These are phyloP conservation scores for Aurelia sp. DNA, from an alignment of 30 jellyfish, hydroid and myxozoan species.

Conservation along the genomic window DNA sequence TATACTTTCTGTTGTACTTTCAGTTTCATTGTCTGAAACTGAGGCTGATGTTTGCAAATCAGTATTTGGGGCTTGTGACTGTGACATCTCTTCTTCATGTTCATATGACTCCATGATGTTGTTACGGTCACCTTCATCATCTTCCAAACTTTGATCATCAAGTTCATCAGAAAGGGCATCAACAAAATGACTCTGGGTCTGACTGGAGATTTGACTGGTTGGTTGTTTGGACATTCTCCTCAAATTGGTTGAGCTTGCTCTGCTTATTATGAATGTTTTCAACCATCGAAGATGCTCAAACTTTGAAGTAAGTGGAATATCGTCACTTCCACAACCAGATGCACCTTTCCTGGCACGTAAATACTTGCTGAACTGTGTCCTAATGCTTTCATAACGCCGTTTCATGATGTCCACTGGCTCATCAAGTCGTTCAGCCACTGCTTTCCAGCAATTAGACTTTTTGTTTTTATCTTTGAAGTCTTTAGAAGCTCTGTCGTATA, in stretches of 20 bases:
- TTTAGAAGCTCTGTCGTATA: too few species aligned
- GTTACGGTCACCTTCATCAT: background rate
- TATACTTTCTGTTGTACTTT: constrained; percentile 4
- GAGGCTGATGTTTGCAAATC: constrained; percentile 2
- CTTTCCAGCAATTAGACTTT: constrained; percentile 39
- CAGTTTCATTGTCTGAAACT: constrained; percentile 20
- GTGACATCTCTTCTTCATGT: constrained; percentile 14
- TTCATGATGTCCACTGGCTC: constrained; percentile 7
- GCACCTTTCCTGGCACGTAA: constrained; percentile 14
- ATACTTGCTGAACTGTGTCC: constrained; percentile 37
- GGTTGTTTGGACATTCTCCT: background rate
- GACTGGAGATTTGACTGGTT: constrained; percentile 1
- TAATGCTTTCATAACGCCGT: constrained; percentile 23
- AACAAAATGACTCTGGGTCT: background rate
- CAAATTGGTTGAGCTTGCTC: constrained; percentile 32
- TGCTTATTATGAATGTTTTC: constrained; percentile 9
- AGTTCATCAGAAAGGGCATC: constrained; percentile 10
- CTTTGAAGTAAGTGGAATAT: background rate
- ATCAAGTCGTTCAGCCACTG: constrained; percentile 29
- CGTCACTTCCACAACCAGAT: constrained; percentile 53
- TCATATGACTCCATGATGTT: background rate
- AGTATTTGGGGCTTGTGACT: constrained; percentile 7
- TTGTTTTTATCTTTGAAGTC: too few species aligned
- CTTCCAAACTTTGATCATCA: background rate
- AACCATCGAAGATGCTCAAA: constrained; percentile 52